A percentile compares a stretch with the other conserved stretches of the same genome.
Conservation (phyloP, 2,888 invertebrate genomes). For the Galerucella calmariensis region DNA sequence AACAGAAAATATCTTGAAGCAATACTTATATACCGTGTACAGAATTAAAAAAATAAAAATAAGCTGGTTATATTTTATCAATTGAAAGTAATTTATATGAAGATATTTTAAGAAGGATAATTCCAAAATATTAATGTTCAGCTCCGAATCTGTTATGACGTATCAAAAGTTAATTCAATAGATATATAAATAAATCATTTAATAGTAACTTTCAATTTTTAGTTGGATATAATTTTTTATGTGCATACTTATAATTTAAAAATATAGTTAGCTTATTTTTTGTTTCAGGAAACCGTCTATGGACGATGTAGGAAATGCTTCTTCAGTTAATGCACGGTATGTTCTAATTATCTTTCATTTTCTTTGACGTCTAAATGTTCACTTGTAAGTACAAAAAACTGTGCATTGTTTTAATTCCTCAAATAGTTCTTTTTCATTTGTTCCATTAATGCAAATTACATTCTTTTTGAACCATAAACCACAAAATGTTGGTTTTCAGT, state of each 20-base stretch:
- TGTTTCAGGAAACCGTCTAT: constrained; percentile 86
- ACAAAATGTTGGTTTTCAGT: background rate
- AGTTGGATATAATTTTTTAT: background rate
- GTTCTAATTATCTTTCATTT: constrained; percentile 61
- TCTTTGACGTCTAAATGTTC: constrained; percentile 6
- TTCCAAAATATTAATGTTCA: no score
- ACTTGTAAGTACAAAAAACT: background rate
- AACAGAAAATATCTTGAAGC: background rate
- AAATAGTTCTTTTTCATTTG: background rate
- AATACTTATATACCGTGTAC: background rate
- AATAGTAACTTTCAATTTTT: no score
- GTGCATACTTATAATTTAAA: constrained; percentile 5
- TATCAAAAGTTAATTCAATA: background rate
- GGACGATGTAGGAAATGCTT: constrained; percentile 85
- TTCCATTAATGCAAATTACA: background rate
- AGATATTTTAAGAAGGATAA: background rate
- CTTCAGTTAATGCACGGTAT: constrained; percentile 90
- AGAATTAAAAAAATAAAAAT: constrained; percentile 4
- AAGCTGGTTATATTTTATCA: constrained; percentile 6
- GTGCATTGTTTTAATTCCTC: background rate
- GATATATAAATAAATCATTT: background rate
- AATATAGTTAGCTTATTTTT: constrained; percentile 51
- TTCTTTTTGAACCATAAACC: background rate
- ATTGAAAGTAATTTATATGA: background rate
- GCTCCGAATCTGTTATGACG: background rate